Base-by-base conservation (phyloP, 2,113 vertebrate species). In the Hystrix brachyura region DNA sequence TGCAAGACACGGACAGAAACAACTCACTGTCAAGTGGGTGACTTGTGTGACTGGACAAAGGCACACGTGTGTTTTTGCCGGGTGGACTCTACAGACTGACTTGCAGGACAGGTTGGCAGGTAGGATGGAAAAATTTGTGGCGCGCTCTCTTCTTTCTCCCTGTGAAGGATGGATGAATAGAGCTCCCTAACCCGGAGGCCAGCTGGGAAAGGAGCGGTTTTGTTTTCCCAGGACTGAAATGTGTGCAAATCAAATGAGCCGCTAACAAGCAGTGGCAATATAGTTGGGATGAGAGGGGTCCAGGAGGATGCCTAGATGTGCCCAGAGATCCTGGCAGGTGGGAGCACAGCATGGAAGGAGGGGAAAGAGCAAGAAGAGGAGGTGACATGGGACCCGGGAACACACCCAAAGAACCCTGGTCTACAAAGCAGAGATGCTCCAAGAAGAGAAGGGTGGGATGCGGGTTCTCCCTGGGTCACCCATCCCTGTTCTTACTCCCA, bases 11-110 rank as follows among this genome's bases (percentile, higher is more conserved):
- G 18, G 76, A 46, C 7, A n/a, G 51, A 59, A 81, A 43, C 32
- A 21, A 15, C 32, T 46, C 3, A 1, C 25, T 21, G 46, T 18
- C 5, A 14, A 85, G 51, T 0, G 27, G 1, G 69, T 11, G 13
- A 76, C 59, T 29, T 17, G 6, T 29, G 67, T 38, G 48, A 14
- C 0, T 0, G 5, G 48, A 51, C 23, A 43, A 46, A 38, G 48
- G 15, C 65, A 38, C 18, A 57, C 55, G 59, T 21, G 1, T 0
- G 4, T 65, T 80, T 59, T 48, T 1, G 14, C 4, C 0, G 0
- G 19, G 60, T 10, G 32, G 32, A 13, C 34, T 32, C 29, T 51
- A 38, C 0, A 38, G 71, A 65, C 11, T 4, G n/a, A 88, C 80
- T 10, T 59, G 51, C 5, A 46, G 62, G 57, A 1, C 3, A 48